Conservation (phyloP, 2,113 vertebrate genomes). For the Mystacornis crossleyi region DNA sequence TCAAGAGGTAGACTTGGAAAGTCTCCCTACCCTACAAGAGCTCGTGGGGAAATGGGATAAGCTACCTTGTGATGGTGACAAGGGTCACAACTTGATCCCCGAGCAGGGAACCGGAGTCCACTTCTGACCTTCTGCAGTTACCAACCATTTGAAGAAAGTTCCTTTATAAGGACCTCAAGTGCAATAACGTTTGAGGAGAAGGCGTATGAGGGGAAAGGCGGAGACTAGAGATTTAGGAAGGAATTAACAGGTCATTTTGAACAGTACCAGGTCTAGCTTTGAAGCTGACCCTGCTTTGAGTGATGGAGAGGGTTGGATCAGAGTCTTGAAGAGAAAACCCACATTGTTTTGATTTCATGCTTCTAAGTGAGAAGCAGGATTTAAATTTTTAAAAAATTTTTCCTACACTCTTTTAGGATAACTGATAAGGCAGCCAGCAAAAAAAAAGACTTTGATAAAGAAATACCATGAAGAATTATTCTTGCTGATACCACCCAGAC, state of each 20-base stretch:
- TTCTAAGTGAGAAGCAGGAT: neutral
- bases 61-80: fast-evolving
- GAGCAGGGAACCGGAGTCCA: neutral
- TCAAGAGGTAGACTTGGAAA: neutral
- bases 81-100: neutral
- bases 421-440: neutral
- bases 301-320: neutral
- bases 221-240: neutral
- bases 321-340: neutral
- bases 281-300: neutral
- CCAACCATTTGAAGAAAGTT: neutral
- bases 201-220: neutral
- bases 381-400: neutral
- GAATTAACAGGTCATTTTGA: neutral
- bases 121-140: neutral
- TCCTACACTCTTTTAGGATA: neutral
- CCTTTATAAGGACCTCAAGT: neutral
- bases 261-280: neutral
- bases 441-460: neutral
- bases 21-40: neutral
- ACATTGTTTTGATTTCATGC: neutral
- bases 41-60: neutral
- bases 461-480: neutral
- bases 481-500: neutral
- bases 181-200: neutral